A percentile compares a stretch with the other conserved stretches of the same genome.
Evolutionary conservation across 2,888 invertebrate genomes (phyloP).

Genomic region (Polyploca ridens): DNA sequence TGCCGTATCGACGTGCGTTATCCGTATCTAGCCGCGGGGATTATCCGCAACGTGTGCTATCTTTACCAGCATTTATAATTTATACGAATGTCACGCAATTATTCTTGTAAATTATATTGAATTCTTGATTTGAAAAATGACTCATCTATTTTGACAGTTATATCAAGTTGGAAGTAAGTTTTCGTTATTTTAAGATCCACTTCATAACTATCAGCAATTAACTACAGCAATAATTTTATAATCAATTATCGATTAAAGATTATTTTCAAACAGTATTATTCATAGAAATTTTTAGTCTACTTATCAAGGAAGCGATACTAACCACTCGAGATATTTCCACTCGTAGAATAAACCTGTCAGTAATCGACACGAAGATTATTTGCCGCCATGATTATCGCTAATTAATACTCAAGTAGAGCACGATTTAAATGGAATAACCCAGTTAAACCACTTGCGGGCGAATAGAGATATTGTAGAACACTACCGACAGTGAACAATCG

Average conservation of each 20-base stretch:
- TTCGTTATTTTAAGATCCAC: background rate
- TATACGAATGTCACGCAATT: slow-evolving; percentile 43
- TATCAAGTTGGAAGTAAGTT: background rate
- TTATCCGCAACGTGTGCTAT: slow-evolving; percentile 56
- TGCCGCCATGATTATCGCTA: slow-evolving; percentile 73
- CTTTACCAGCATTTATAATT: slow-evolving; percentile 30
- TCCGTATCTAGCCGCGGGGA: slow-evolving; percentile 49
- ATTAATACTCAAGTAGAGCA: slow-evolving; percentile 72
- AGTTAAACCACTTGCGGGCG: slow-evolving; percentile 68
- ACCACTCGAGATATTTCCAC: slow-evolving; percentile 66
- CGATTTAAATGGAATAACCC: slow-evolving; percentile 78
- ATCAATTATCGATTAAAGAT: background rate
- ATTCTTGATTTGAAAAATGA: background rate
- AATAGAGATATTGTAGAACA: slow-evolving; percentile 58
- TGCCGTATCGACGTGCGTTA: slow-evolving; percentile 48
- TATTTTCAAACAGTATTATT: slow-evolving; percentile 33
- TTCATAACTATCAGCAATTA: background rate
- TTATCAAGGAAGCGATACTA: slow-evolving; percentile 56
- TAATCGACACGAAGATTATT: slow-evolving; percentile 69
- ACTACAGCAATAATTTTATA: background rate
- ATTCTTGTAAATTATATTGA: background rate
- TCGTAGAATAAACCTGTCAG: slow-evolving; percentile 63
- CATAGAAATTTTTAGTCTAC: slow-evolving; percentile 41
- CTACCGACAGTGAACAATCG: slow-evolving; percentile 56
- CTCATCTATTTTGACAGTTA: no score